These are phyloP conservation scores for Chromobotia macracanthus DNA, from an alignment of 2,797 vertebrate species.

Conservation along the genomic window DNA sequence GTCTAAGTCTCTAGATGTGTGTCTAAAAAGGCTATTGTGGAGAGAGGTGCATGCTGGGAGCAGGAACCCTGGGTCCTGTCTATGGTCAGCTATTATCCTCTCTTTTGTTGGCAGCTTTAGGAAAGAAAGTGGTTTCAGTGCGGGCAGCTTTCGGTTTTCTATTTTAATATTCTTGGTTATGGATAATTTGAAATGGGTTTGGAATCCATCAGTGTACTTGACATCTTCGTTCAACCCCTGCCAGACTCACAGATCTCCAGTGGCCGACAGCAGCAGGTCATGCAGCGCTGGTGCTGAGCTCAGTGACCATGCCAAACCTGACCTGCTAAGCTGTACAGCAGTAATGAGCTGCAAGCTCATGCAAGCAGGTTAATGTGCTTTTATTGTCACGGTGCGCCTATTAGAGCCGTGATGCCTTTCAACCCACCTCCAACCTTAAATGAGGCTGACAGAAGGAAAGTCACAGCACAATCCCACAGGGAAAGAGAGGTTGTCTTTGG, in stretches of 20 bases:
- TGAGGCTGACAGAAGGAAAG: constrained; percentile 51
- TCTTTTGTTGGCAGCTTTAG: constrained; percentile 63
- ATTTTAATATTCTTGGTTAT: constrained; percentile 70
- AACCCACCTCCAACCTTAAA: constrained; percentile 18
- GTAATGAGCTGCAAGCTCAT: constrained; percentile 73
- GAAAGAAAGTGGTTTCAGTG: constrained; percentile 47
- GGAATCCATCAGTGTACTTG: constrained; percentile 76
- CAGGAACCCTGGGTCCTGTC: constrained; percentile 72
- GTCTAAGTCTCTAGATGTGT: constrained; percentile 75
- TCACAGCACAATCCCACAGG: constrained; percentile 75
- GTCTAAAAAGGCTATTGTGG: constrained; percentile 78
- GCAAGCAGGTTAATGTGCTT: constrained; percentile 79
- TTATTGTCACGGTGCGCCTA: constrained; percentile 78
- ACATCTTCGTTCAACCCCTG: constrained; percentile 77
- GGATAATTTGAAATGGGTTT: constrained; percentile 41
- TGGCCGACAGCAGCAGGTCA: constrained; percentile 62
- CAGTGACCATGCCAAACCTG: constrained; percentile 59
- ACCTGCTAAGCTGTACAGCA: constrained; percentile 61
- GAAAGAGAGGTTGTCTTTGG: constrained; percentile 73
- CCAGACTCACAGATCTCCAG: constrained; percentile 63
- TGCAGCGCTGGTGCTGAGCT: constrained; percentile 60
- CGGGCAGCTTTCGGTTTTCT: constrained; percentile 68
- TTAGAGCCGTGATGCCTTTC: constrained; percentile 79
- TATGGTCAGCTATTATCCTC: constrained; percentile 80
- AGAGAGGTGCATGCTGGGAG: constrained; percentile 64